phyloP scores from a whole-genome alignment of 2,797 vertebrate genomes.

The Apodemus agrarius region DNA sequence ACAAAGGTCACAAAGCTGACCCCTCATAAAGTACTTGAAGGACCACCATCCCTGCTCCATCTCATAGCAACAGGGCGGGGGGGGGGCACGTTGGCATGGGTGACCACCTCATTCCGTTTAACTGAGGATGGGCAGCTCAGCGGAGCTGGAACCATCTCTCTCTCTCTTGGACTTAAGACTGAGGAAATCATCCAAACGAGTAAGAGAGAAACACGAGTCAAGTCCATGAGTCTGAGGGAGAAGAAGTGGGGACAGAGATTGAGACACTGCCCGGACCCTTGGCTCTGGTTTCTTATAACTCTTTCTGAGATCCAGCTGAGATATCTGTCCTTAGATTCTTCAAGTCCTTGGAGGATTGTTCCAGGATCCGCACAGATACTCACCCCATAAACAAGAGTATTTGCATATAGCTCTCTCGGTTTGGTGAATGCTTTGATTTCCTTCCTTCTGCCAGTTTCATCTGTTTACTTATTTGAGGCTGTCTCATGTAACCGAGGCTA shows the following conservation, averaged over 20 bases:
- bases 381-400: neutral
- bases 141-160: neutral
- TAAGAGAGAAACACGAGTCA: neutral
- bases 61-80: neutral
- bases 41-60: neutral
- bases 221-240: neutral
- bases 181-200: neutral
- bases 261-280: neutral
- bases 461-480: neutral
- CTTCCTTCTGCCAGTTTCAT: neutral
- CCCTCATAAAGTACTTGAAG: neutral
- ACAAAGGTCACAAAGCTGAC: neutral
- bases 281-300: neutral
- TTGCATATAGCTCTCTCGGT: neutral
- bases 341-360: neutral
- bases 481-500: neutral
- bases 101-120: neutral
- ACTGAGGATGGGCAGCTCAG: neutral
- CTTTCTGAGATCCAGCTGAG: neutral
- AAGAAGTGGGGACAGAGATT: neutral
- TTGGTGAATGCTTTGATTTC: neutral
- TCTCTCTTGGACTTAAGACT: slow-evolving; percentile 24
- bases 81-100: too few relatives aligned
- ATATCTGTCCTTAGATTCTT: neutral
- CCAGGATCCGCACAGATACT: neutral